phyloP scores from a whole-genome alignment of 1,140 invertebrate species.

The Lamellibrachia luymesi region DNA sequence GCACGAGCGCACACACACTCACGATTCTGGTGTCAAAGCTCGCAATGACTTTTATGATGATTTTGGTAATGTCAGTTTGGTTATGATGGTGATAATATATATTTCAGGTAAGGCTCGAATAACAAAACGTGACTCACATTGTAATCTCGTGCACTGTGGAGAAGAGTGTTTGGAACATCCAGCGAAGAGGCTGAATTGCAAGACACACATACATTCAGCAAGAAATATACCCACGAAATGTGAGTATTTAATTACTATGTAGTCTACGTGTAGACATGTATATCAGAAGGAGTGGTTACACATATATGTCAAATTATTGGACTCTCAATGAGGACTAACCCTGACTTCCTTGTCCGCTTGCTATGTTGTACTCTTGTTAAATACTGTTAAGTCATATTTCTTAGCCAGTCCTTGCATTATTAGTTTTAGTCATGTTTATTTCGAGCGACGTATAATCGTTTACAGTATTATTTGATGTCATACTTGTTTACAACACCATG shows the following conservation, averaged over 20 bases:
- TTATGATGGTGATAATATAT: background rate
- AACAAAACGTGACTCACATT: background rate
- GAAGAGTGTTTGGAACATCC: background rate
- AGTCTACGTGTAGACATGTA: background rate
- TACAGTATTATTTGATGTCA: background rate
- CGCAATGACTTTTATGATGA: no score
- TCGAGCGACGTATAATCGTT: background rate
- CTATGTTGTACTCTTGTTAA: no score
- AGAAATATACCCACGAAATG: background rate
- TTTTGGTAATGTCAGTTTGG: no score
- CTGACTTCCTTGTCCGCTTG: no score
- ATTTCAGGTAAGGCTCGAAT: background rate
- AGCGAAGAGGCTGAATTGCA: background rate
- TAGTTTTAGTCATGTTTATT: background rate
- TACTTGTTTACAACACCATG: background rate
- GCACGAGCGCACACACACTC: background rate
- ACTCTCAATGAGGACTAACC: no score
- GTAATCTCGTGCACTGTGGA: background rate
- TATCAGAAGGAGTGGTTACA: no score
- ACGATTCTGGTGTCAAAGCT: no score
- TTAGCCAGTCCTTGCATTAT: background rate
- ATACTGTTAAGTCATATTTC: background rate
- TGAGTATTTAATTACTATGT: background rate
- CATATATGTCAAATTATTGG: no score
- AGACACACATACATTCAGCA: background rate